These are phyloP conservation scores for Ectropis crepuscularia DNA, from an alignment of 2,888 invertebrate species.

Conservation along the genomic window DNA sequence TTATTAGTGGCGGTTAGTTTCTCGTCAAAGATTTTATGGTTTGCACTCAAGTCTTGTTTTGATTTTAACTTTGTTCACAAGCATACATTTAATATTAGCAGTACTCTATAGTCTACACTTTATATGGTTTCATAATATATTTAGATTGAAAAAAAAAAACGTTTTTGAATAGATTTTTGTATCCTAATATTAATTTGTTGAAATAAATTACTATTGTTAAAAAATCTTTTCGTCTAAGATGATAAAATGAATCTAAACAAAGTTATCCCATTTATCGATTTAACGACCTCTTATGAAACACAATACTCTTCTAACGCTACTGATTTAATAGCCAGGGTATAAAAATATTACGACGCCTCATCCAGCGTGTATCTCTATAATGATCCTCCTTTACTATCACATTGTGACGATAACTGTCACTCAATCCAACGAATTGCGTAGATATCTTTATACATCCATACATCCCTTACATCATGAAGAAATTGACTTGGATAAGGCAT, in stretches of 20 bases:
- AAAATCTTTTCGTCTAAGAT: neutral
- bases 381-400: conserved; percentile 49
- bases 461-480: neutral
- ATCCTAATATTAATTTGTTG: too few species aligned
- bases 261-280: conserved; percentile 7
- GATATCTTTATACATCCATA: conserved; percentile 8
- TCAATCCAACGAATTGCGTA: conserved; percentile 52
- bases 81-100: too few species aligned
- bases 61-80: neutral
- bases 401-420: conserved; percentile 53
- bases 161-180: too few species aligned
- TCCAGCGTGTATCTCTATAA: conserved; percentile 49
- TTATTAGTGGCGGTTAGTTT: conserved; percentile 29
- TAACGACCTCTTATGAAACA: conserved; percentile 17
- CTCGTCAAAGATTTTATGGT: conserved; percentile 20
- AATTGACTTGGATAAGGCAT: neutral
- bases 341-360: conserved; percentile 58
- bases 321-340: conserved; percentile 49
- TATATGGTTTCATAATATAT: too few species aligned
- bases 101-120: too few species aligned
- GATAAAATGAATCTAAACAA: conserved; percentile 2
- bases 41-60: conserved; percentile 9
- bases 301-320: conserved; percentile 29
- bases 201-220: neutral
- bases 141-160: too few species aligned